Conservation (phyloP, 2,113 vertebrate genomes). For the Stomatorhinus ivindoensis region DNA sequence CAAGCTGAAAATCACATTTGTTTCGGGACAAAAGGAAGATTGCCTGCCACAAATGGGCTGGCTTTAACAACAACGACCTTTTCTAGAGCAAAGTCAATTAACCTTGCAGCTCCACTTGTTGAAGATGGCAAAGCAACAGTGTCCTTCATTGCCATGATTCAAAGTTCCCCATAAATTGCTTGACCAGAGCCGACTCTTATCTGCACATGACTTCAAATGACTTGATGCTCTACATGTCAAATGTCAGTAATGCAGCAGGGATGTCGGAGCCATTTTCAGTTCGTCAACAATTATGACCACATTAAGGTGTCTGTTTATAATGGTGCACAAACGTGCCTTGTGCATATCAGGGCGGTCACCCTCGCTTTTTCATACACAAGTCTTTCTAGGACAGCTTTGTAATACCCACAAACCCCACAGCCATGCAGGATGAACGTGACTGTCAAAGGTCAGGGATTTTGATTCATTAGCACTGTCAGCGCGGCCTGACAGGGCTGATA, state of each 20-base stretch:
- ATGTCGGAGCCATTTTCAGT: not conserved
- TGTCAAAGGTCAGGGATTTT: not conserved
- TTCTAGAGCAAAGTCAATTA: not conserved
- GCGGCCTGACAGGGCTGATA: not conserved
- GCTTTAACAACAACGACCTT: constrained; percentile 5
- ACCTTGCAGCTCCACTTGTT: not conserved
- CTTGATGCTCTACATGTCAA: not conserved
- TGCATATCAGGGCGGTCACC: not conserved
- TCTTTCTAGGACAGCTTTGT: not conserved
- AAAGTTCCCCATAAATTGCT: not conserved
- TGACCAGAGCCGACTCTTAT: not conserved
- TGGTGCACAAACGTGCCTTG: not conserved
- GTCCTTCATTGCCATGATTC: not conserved
- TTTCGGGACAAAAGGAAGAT: not conserved
- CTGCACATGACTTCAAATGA: not conserved
- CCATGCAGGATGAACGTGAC: not conserved
- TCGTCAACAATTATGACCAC: not conserved
- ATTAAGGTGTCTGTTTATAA: not conserved
- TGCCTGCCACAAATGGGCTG: not conserved
- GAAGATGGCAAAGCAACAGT: not conserved
- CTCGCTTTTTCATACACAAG: not conserved
- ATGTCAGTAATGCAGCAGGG: not conserved
- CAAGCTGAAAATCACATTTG: constrained; percentile 1
- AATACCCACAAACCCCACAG: not conserved
- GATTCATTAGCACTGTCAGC: not conserved